A percentile compares a stretch with the other conserved stretches of the same genome.
phyloP scores from a whole-genome alignment of 2,113 vertebrate species.

The Genyomyrus donnyi region DNA sequence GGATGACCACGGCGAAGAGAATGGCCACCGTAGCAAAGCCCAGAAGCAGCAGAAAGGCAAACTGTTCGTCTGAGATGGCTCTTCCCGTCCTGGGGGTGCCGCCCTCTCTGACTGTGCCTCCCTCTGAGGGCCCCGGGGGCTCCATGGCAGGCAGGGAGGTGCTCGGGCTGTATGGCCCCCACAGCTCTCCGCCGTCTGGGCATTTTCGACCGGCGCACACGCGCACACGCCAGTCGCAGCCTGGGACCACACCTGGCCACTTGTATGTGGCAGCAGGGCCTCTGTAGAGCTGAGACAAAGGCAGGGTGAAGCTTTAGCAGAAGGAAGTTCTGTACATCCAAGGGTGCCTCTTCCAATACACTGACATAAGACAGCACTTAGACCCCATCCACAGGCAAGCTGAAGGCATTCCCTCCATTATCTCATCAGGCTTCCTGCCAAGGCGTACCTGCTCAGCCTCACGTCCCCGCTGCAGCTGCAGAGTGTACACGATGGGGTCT shows the following conservation, averaged over 20 bases:
- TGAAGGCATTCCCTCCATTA: not conserved
- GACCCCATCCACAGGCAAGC: not conserved
- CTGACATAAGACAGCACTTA: not conserved
- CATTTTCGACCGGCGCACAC: constrained; percentile 61
- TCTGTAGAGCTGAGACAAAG: constrained; percentile 60
- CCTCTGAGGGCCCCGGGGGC: constrained; percentile 27
- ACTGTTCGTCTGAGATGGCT: constrained; percentile 53
- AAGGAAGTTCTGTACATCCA: not conserved
- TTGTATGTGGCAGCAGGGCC: constrained; percentile 59
- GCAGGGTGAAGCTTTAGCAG: not conserved
- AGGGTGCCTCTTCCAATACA: not conserved
- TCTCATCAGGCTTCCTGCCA: not conserved
- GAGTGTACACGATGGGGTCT: constrained; percentile 68
- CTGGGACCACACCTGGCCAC: constrained; percentile 50
- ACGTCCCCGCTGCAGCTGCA: constrained; percentile 64
- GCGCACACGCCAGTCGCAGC: constrained; percentile 54
- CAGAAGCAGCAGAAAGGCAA: constrained; percentile 55
- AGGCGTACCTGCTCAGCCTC: constrained; percentile 61
- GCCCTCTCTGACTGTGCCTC: not conserved
- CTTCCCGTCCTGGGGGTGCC: constrained; percentile 39
- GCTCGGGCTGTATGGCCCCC: constrained; percentile 60
- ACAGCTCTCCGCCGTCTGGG: constrained; percentile 56
- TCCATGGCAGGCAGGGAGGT: constrained; percentile 51
- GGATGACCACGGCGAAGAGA: constrained; percentile 62
- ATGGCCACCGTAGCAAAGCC: constrained; percentile 60